Evolutionary conservation across 2,888 invertebrate species (phyloP).

Genomic region (Brachylomia viminalis): DNA sequence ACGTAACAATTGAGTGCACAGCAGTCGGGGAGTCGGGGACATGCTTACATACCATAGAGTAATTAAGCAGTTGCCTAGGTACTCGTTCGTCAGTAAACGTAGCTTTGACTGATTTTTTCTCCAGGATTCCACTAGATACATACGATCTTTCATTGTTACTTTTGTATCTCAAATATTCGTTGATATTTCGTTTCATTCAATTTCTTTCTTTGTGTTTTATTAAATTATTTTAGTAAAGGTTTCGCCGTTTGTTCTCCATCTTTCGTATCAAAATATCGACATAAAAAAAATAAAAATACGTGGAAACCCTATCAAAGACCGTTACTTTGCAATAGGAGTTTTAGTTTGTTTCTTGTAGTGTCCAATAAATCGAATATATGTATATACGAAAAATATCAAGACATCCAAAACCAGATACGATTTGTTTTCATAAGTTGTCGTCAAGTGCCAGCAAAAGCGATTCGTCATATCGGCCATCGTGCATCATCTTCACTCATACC

Average conservation of each 20-base stretch:
- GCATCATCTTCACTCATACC: not conserved
- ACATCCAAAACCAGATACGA: not conserved
- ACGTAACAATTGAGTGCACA: conserved; percentile 54
- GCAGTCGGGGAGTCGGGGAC: conserved; percentile 40
- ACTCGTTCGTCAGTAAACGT: conserved; percentile 18
- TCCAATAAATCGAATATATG: not conserved
- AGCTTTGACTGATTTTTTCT: conserved; percentile 29
- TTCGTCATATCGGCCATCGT: not conserved
- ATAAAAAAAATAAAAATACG: not conserved
- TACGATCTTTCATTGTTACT: not conserved
- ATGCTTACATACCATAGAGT: conserved; percentile 48
- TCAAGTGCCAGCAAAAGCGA: not conserved
- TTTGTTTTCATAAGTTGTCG: not conserved
- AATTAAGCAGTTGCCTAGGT: conserved; percentile 53
- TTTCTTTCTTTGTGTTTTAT: conserved; percentile 1
- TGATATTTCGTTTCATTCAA: conserved; percentile 1
- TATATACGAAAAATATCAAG: not conserved
- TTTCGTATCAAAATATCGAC: conserved; percentile 27
- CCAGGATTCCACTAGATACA: not conserved
- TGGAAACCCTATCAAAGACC: not conserved
- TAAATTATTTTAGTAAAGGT: conserved; percentile 6
- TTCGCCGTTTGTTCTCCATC: not conserved
- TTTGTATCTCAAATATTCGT: conserved; percentile 8
- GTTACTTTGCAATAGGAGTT: not conserved
- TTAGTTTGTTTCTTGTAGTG: not conserved